A percentile compares a stretch with the other conserved stretches of the same genome.
Evolutionary conservation across 2,113 vertebrate species (phyloP).

Genomic region (Tichodroma muraria): DNA sequence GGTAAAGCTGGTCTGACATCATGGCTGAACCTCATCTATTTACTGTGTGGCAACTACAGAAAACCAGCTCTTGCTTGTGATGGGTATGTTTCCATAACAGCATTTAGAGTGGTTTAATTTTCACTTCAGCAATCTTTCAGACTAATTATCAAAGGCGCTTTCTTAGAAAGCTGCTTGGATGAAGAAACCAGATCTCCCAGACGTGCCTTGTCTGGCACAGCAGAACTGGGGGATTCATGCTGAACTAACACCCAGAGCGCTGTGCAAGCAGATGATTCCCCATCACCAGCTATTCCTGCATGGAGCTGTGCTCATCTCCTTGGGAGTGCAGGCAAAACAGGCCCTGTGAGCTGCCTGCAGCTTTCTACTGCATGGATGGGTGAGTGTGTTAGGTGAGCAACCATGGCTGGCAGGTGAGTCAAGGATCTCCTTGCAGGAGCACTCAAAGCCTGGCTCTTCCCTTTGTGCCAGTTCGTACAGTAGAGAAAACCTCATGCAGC

Average conservation of each 20-base stretch:
- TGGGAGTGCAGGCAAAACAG: neutral
- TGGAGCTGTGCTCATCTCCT: neutral
- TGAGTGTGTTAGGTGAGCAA: neutral
- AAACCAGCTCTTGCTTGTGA: neutral
- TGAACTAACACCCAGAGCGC: rapidly evolving
- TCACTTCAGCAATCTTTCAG: constrained; percentile 21
- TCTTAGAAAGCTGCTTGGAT: neutral
- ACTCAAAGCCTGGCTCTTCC: neutral
- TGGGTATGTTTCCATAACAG: neutral
- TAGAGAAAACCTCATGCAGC: neutral
- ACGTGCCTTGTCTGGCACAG: neutral
- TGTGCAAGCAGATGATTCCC: neutral
- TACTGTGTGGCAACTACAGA: constrained; percentile 1
- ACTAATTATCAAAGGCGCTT: neutral
- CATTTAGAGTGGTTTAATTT: constrained; percentile 25
- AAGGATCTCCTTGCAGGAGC: neutral
- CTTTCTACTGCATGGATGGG: neutral
- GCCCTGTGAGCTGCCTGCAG: neutral
- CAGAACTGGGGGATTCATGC: neutral
- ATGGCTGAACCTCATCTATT: neutral
- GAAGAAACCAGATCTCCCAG: neutral
- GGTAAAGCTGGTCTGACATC: neutral
- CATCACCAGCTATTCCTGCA: neutral
- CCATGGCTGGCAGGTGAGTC: neutral
- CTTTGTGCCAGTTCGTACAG: neutral